These are phyloP conservation scores for Trissoscelio sp. DNA, from an alignment of 2,888 invertebrate species.

Conservation along the genomic window DNA sequence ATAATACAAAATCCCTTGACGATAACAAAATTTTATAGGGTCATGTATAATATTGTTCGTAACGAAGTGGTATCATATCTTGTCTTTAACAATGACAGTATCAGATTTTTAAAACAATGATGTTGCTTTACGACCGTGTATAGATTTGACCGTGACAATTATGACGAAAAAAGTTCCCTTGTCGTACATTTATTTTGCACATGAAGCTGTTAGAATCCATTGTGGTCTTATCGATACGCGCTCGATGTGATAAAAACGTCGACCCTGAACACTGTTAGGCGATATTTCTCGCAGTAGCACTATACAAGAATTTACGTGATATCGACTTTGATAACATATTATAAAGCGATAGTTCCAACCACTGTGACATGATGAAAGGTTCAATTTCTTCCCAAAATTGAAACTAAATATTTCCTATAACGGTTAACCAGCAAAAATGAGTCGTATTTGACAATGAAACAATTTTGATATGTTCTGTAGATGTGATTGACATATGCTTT, in stretches of 20 bases:
- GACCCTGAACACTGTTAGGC: constrained; percentile 52
- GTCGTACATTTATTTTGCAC: constrained; percentile 29
- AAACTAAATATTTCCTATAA: constrained; percentile 5
- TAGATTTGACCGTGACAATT: constrained; percentile 35
- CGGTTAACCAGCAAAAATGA: not conserved
- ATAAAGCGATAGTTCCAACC: constrained; percentile 42
- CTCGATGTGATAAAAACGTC: constrained; percentile 57
- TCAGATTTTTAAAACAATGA: constrained; percentile 21
- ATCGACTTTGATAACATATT: constrained; percentile 57
- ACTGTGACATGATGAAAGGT: constrained; percentile 26
- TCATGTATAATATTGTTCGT: too few relatives aligned
- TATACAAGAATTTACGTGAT: constrained; percentile 54
- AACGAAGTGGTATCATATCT: not conserved
- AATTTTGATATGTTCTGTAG: not conserved
- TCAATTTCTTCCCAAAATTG: constrained; percentile 6
- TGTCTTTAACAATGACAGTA: constrained; percentile 10
- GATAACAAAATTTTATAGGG: too few relatives aligned
- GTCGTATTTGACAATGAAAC: not conserved
- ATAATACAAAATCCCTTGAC: too few relatives aligned
- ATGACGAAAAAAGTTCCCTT: constrained; percentile 19
- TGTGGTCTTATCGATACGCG: constrained; percentile 54
- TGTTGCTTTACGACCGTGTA: constrained; percentile 17
- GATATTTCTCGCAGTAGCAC: constrained; percentile 48
- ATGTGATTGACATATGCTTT: too few relatives aligned
- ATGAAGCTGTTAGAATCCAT: constrained; percentile 49